A percentile compares a stretch with the other conserved stretches of the same genome.
These are phyloP conservation scores for Morus bassanus DNA, from an alignment of 2,797 vertebrate species.

Conservation along the genomic window DNA sequence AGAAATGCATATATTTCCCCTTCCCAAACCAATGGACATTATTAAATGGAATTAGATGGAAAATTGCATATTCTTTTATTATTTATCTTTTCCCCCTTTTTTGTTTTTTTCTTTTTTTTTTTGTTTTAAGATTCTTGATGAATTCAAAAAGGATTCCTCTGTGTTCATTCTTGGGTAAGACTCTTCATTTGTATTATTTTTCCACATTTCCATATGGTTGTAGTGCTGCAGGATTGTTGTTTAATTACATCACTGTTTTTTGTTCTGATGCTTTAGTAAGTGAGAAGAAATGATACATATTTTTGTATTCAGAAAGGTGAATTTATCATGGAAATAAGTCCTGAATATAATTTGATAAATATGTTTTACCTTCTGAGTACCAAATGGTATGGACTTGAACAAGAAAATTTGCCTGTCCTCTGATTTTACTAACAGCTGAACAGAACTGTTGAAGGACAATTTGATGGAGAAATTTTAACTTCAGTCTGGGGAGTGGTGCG, in stretches of 20 bases:
- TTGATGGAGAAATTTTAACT: background rate
- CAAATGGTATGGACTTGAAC: background rate
- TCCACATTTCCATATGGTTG: background rate
- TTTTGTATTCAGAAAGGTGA: background rate
- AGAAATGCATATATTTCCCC: background rate
- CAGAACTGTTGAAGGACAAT: background rate
- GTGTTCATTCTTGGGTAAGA: constrained; percentile 95
- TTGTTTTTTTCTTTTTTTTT: background rate
- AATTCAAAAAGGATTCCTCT: constrained; percentile 92
- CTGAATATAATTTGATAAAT: background rate
- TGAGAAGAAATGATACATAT: background rate
- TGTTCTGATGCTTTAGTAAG: background rate
- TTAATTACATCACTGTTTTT: background rate
- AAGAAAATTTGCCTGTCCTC: background rate
- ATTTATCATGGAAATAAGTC: background rate
- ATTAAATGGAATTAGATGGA: background rate
- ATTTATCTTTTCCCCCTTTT: background rate
- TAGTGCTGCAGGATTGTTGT: background rate
- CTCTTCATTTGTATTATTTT: background rate
- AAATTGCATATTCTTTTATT: background rate
- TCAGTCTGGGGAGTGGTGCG: background rate
- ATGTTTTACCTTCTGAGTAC: background rate
- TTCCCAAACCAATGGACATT: background rate
- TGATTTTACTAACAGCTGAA: background rate
- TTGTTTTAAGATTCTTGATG: constrained; percentile 87